Conservation (phyloP, 1,140 invertebrate species). For the Cherax quadricarinatus region DNA sequence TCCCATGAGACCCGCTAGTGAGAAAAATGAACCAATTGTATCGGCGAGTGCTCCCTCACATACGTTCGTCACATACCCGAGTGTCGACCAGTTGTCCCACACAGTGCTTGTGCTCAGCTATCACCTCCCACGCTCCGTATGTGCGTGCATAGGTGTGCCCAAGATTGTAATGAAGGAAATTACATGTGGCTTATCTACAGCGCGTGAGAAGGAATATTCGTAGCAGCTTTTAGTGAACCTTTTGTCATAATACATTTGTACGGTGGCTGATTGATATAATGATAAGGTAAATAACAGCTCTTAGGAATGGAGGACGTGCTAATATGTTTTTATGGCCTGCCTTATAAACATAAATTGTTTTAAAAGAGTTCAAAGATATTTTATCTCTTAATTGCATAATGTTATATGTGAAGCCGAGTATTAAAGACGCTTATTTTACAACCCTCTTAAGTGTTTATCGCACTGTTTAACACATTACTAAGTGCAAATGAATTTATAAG, state of each 20-base stretch:
- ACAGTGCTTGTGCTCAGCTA: conserved; percentile 9
- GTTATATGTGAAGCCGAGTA: background rate
- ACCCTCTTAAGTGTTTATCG: too few relatives aligned
- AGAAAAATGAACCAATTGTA: conserved; percentile 70
- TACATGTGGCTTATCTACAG: conserved; percentile 15
- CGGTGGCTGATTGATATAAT: conserved; percentile 28
- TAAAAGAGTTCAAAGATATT: background rate
- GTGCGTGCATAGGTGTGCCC: conserved; percentile 1
- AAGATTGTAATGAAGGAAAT: conserved; percentile 20
- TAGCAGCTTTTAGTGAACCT: background rate
- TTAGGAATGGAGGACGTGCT: conserved; percentile 17
- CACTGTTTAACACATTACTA: too few relatives aligned
- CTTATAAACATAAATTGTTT: background rate
- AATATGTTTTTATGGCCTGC: conserved; percentile 44
- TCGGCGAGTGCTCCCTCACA: conserved; percentile 51
- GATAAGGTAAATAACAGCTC: conserved; percentile 6
- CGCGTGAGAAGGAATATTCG: conserved; percentile 26
- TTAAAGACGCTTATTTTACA: background rate
- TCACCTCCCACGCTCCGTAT: background rate
- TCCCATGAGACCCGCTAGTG: conserved; percentile 49
- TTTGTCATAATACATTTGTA: background rate
- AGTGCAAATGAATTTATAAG: too few relatives aligned
- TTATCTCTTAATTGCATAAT: background rate
- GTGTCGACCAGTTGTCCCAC: conserved; percentile 31
- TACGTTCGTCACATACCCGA: conserved; percentile 54